Percentiles rank a stretch among this genome's conserved stretches.
These are phyloP conservation scores for Arvicola amphibius DNA, from an alignment of 2,797 vertebrate genomes.

Conservation along the genomic window DNA sequence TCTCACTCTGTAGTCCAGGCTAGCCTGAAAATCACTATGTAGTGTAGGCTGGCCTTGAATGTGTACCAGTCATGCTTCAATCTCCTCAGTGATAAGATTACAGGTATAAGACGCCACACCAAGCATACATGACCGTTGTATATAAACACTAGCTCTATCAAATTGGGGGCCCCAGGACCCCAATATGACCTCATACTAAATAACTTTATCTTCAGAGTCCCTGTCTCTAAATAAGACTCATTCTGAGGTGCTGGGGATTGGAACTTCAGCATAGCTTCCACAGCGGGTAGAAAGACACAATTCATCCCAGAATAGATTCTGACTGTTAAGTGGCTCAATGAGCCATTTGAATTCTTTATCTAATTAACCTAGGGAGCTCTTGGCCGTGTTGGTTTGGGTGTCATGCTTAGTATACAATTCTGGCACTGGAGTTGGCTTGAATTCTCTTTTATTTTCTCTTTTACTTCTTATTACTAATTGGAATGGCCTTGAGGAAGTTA, in stretches of 20 bases:
- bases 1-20: neutral
- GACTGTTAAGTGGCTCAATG: neutral
- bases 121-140: neutral
- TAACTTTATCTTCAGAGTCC: neutral
- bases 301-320: neutral
- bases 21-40: neutral
- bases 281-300: neutral
- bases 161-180: neutral
- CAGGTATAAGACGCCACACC: neutral
- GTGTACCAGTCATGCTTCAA: neutral
- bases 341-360: conserved; percentile 29
- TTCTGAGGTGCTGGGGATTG: neutral
- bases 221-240: conserved; percentile 11
- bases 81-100: neutral
- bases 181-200: neutral
- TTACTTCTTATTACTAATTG: conserved; percentile 8
- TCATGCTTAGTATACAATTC: neutral
- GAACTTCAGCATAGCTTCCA: neutral
- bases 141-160: neutral
- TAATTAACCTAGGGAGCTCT: conserved; percentile 4
- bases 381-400: neutral
- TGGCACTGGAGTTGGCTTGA: neutral
- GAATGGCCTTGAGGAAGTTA: neutral
- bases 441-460: conserved; percentile 1
- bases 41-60: neutral